Percentiles rank a stretch among this genome's conserved stretches.
Evolutionary conservation across 2,888 invertebrate genomes (phyloP).

Genomic region (Sclerodermus sp.): DNA sequence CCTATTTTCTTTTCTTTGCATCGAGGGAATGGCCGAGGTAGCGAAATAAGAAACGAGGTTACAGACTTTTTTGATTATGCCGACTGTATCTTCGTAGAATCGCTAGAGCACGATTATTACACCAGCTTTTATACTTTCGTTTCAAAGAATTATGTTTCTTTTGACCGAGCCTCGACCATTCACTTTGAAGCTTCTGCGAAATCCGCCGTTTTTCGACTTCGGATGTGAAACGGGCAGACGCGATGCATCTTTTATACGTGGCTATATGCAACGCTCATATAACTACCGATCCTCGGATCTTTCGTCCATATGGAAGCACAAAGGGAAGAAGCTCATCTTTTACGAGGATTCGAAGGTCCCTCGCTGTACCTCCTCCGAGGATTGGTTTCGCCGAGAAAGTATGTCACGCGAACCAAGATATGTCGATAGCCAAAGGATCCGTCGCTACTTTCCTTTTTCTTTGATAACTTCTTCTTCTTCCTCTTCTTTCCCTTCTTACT

Average conservation of each 20-base stretch:
- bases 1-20: neutral
- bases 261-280: constrained; percentile 11
- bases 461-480: neutral
- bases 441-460: neutral
- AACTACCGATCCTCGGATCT: constrained; percentile 17
- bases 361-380: constrained; percentile 7
- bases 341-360: neutral
- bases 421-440: neutral
- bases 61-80: neutral
- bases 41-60: neutral
- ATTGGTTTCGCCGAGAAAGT: constrained; percentile 7
- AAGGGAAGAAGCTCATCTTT: neutral
- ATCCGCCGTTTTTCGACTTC: constrained; percentile 24
- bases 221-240: constrained; percentile 4
- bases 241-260: constrained; percentile 21
- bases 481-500: too few species aligned
- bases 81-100: neutral
- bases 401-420: constrained; percentile 1
- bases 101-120: constrained; percentile 16
- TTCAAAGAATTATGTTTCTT: constrained; percentile 28
- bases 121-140: constrained; percentile 26
- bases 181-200: constrained; percentile 17
- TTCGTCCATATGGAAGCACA: neutral
- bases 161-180: constrained; percentile 23
- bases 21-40: neutral